phyloP scores from a whole-genome alignment of 2,113 vertebrate species.

The Rhea pennata region DNA sequence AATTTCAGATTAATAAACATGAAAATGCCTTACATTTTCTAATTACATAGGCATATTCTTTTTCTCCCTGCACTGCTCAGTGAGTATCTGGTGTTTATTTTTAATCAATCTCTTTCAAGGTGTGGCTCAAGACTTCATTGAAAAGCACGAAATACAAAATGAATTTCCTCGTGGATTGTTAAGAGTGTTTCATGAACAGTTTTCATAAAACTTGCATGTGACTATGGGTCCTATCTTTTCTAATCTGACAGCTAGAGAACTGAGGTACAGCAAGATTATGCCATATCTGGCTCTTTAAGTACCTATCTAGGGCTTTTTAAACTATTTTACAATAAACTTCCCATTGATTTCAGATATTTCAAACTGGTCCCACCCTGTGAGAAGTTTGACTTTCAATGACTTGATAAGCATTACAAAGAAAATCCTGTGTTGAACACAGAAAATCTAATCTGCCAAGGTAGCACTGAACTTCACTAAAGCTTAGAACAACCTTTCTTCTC shows the following conservation, averaged over 20 bases:
- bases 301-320: not conserved
- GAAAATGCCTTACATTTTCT: not conserved
- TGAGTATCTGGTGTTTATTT: not conserved
- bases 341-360: not conserved
- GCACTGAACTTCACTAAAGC: fast-evolving
- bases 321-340: not conserved
- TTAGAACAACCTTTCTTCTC: not conserved
- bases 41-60: not conserved
- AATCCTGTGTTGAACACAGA: fast-evolving
- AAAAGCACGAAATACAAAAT: not conserved
- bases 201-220: not conserved
- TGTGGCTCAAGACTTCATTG: not conserved
- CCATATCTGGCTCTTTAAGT: not conserved
- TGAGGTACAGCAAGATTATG: not conserved
- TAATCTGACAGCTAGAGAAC: not conserved
- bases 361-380: fast-evolving
- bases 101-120: not conserved
- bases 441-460: fast-evolving
- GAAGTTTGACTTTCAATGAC: fast-evolving
- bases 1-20: not conserved
- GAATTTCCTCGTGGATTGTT: not conserved
- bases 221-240: not conserved
- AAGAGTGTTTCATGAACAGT: not conserved
- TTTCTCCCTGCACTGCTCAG: not conserved
- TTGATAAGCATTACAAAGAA: not conserved